These are phyloP conservation scores for Nemopilema nomurai DNA, from an alignment of 30 jellyfish, hydroid and myxozoan species.

Conservation along the genomic window DNA sequence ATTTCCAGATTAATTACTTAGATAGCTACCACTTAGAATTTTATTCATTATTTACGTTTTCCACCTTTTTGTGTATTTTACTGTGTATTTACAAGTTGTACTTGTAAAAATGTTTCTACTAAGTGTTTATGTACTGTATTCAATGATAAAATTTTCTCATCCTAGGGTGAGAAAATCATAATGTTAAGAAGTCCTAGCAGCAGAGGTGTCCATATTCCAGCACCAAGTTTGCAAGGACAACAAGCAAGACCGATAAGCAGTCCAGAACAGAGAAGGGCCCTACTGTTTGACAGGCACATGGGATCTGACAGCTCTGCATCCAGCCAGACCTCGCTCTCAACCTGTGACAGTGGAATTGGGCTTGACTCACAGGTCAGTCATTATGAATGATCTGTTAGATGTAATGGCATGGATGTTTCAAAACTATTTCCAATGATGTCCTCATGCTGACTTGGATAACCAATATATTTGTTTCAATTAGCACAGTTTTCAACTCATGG, in stretches of 20 bases:
- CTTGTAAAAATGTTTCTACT: too few relatives aligned
- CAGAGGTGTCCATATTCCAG: background rate
- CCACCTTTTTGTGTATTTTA: too few relatives aligned
- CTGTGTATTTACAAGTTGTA: too few relatives aligned
- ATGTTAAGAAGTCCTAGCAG: slow-evolving; percentile 7
- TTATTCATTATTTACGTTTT: too few relatives aligned
- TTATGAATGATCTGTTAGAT: background rate
- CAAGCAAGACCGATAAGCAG: slow-evolving; percentile 5
- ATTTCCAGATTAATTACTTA: too few relatives aligned
- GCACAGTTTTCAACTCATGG: too few relatives aligned
- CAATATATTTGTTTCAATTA: too few relatives aligned
- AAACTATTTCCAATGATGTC: too few relatives aligned
- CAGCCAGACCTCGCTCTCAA: slow-evolving; percentile 32
- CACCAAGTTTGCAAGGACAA: background rate
- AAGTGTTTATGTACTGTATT: too few relatives aligned
- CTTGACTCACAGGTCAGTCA: slow-evolving; percentile 32
- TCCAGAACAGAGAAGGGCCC: background rate
- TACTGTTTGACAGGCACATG: background rate
- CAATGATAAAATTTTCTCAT: background rate
- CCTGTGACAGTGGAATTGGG: slow-evolving; percentile 58
- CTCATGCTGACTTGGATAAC: too few relatives aligned
- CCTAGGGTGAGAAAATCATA: slow-evolving; percentile 37
- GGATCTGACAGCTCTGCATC: slow-evolving; percentile 28
- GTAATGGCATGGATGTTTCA: too few relatives aligned
- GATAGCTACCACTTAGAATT: too few relatives aligned